Evolutionary conservation across 2,797 vertebrate genomes (phyloP).

Genomic region (Hybognathus amarus): DNA sequence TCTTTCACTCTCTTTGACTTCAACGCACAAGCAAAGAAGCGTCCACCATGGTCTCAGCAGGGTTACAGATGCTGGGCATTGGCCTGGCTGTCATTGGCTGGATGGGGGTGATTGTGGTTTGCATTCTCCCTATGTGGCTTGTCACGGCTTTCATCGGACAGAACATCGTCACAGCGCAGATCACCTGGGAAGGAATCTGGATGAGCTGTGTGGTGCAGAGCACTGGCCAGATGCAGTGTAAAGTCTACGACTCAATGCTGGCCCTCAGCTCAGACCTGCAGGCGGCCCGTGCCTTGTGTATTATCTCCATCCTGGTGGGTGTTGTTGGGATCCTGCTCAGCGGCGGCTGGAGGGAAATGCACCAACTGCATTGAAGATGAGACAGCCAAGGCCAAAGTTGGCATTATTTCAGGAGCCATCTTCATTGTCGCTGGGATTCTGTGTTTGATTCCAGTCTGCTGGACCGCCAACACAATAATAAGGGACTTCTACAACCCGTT

Average conservation of each 20-base stretch:
- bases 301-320: constrained; percentile 84
- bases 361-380: constrained; percentile 94
- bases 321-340: constrained; percentile 80
- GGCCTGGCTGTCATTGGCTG: constrained; percentile 88
- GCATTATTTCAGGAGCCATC: constrained; percentile 77
- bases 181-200: constrained; percentile 92
- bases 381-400: constrained; percentile 80
- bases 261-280: constrained; percentile 85
- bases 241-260: constrained; percentile 92
- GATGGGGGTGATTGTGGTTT: constrained; percentile 84
- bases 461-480: constrained; percentile 86
- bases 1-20: constrained; percentile 38
- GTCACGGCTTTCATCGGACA: constrained; percentile 87
- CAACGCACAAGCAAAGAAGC: constrained; percentile 36
- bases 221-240: constrained; percentile 96
- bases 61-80: constrained; percentile 88
- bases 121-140: constrained; percentile 88
- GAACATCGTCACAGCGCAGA: constrained; percentile 89
- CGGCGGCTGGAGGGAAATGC: constrained; percentile 87
- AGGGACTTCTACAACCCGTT: constrained; percentile 88
- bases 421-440: constrained; percentile 84
- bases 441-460: constrained; percentile 87
- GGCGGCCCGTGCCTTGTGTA: constrained; percentile 84
- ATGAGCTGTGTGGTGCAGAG: constrained; percentile 95
- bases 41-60: constrained; percentile 84